Evolutionary conservation across 2,888 invertebrate genomes (phyloP), one percentile per base, ranked within the genome.

Genomic region (Thyatira batis): DNA sequence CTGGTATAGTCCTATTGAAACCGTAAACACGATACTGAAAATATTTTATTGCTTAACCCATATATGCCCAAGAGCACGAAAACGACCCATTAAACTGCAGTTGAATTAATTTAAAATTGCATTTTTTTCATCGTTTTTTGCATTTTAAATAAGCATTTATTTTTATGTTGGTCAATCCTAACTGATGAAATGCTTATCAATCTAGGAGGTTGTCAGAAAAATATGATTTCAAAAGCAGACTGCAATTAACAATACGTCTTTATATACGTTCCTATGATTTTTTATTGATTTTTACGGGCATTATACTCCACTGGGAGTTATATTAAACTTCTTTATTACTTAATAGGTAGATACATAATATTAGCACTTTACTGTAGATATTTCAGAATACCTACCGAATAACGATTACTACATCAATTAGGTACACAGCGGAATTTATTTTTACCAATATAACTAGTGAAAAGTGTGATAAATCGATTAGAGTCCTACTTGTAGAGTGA

Each of bases 381-480:
- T 6, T 23, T 23, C 23, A 23, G 3, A 23, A 4, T 23, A 23
- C 6, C 23, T 4, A 23, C 23, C 23, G 23, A 23, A 23, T 23
- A 23, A 3, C 23, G 23, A 23, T 23, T 23, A 23, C 6, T 23
- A 4, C 23, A 6, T 23, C 23, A 23, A 6, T 23, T 23, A 23
- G 23, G 3, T 6, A 23, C 39, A 39, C 13, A 39, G 17, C 6
- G 39, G 39, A 17, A 39, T 39, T 39, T 1, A 39, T 39, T 39
- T 39, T 39, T 39, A 39, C 17, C 39, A 39, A 39, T 39, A 39
- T 33, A 8, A 39, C 39, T 39, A 39, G 39, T 17, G 39, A 54
- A 61, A 61, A 66, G 69, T 74, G 79, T 82, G 76, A 78, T 80
- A 80, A 74, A 63, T 73, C 68, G 65, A 73, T 58, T 69, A 71